Evolutionary conservation across 2,797 vertebrate species (phyloP), one percentile per base, ranked within the genome.

Genomic region (Nothura maculosa): DNA sequence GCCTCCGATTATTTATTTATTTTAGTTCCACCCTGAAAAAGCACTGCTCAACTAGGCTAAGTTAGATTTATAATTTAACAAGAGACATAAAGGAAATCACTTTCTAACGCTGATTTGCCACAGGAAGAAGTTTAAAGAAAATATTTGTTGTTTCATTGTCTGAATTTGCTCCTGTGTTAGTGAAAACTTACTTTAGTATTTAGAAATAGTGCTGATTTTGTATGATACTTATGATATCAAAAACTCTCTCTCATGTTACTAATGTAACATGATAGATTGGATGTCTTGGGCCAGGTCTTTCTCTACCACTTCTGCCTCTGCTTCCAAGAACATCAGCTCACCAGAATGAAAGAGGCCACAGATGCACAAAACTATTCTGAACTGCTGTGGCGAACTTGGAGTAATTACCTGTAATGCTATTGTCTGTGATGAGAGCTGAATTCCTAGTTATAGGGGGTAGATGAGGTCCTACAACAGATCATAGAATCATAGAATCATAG

Each of bases 321-420:
- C 6, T 85, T 86, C 38, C 5, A 45, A 3, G 30, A 47, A 47
- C 47, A 47, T 47, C 21, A 57, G 38, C 18, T 52, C 0, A 0
- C 6, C 15, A 72, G 28, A 48, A 30, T 25, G 47, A 14, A 50
- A 38, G 6, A 47, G 24, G 36, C n/a, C 8, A 8, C 42, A 36
- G 10, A 54, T 45, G 19, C 6, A 4, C 2, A 1, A 34, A 43
- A 66, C 30, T 77, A 47, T 42, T 48, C 27, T 58, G 36, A 74
- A 18, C 27, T 64, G 24, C 18, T 2, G 0, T 60, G 21, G 5
- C 63, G 32, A 60, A 70, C 48, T 81, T 30, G 38, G 43, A 63
- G 34, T 74, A 54, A 66, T 58, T 86, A 40, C 11, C 73, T 84
- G 11, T 9, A n/a, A 38, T 36, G 14, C 6, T 66, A 2, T 45